Base-by-base conservation (phyloP, 2,113 vertebrate genomes). In the Cottus gobio region DNA sequence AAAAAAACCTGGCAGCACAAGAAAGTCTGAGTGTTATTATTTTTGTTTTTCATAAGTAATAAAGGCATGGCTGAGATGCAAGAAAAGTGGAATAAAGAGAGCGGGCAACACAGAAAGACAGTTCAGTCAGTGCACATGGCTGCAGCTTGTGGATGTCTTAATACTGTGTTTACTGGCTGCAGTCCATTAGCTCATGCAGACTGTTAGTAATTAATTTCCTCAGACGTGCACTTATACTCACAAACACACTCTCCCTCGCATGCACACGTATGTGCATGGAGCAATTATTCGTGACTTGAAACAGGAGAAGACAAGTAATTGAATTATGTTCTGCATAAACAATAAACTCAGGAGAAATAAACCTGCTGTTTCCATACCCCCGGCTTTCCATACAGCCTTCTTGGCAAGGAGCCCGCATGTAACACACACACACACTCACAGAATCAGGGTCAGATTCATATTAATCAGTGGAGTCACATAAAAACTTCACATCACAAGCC, bases 181-280 rank as follows among this genome's bases (percentile, higher is more conserved):
- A 71, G 77, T 89, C 89, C 90, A 94, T 92, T 91, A 87, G 75
- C 73, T 89, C 74, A 80, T 85, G 84, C 75, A 88, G 64, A 71
- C 90, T 87, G 89, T 90, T 90, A 84, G 90, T 92, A 89, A 90
- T 91, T 93, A 78, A 94, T 92, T 91, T 91, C 83, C 71, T 79
- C 56, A 67, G 80, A 82, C 79, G 71, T 24, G 64, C 46, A 74
- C 61, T 11, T 30, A 73, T 54, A 69, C 74, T 64, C 50, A 66
- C 50, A 62, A 8, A 79, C 34, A 76, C 50, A 79, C 60, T 79
- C 64, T 18, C 64, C 26, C 46, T 46, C 37, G 52, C 73, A 62
- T 18, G 22, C 57, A 62, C 65, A 73, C 3, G 39, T 24, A 56
- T 37, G 26, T 42, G 58, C 82, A 75, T 75, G 30, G 77, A 74